Base-by-base conservation (phyloP, 2,113 vertebrate genomes). In the Sarotherodon lohbergeri region DNA sequence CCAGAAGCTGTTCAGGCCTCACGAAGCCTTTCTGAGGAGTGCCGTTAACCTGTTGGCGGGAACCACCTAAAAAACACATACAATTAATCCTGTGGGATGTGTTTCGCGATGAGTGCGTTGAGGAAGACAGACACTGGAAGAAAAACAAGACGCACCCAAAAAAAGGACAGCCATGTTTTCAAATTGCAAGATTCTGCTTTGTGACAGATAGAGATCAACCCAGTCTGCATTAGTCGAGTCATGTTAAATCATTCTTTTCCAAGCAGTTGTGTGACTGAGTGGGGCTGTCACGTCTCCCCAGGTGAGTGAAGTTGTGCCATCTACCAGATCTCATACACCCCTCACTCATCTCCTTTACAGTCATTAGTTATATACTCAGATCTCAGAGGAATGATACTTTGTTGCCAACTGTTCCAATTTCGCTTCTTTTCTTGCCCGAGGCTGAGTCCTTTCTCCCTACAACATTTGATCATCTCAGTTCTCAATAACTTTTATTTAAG, bases 1-100 rank as follows among this genome's bases (percentile, higher is more conserved):
- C 97, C 0, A 98, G 94, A 41, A 98, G 96, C 88, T 98, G 97
- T 1, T 98, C 95, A 0, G 98, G 97, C 80, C 97, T 96, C 56
- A 98, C 34, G 6, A 97, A 98, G 41, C 97, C 97, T 87, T 94
- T 95, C 84, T 95, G 97, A 80, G 91, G 95, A 93, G 92, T 93
- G 85, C 95, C 91, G 14, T 95, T 93, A 80, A 94, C 93, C 82
- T 94, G 96, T 36, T 94, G 96, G 27, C 85, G 83, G 36, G 91
- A 93, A 6, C 83, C 94, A 87, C 95, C 96, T 96, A 34, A 17
- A 94, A 87, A 80, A 92, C 83, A 86, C 83, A 94, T 82, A 94
- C 3, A 2, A 22, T 82, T 29, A 85, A 13, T 88, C 13, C 4
- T 46, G 9, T 4, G 16, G 59, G 46, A 32, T 1, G 5, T 0